Conservation (phyloP, 2,113 vertebrate genomes). For the Steatornis caripensis region DNA sequence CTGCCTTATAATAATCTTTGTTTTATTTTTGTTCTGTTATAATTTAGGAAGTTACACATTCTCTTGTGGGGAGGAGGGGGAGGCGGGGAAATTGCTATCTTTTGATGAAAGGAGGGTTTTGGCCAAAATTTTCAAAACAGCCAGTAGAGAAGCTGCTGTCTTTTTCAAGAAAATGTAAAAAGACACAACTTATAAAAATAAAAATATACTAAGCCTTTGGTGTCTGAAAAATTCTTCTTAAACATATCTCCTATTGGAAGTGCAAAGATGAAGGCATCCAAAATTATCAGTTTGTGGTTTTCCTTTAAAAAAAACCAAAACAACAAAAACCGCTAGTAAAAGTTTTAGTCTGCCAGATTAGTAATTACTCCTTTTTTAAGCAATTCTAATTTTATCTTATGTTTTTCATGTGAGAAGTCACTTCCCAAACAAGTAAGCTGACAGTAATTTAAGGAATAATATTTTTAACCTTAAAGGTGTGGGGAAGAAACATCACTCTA, state of each 20-base stretch:
- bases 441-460: neutral
- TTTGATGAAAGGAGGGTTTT: neutral
- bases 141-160: neutral
- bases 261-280: neutral
- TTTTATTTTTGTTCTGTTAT: neutral
- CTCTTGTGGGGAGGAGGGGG: neutral
- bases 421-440: neutral
- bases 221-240: neutral
- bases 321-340: no score
- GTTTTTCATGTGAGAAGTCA: neutral
- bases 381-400: neutral
- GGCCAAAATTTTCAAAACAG: neutral
- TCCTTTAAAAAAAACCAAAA: neutral
- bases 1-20: neutral
- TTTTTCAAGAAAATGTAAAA: neutral
- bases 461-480: neutral
- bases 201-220: rapidly evolving
- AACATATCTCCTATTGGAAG: neutral
- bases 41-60: neutral
- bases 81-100: no score
- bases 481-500: neutral
- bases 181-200: neutral
- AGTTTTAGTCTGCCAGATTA: neutral
- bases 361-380: neutral
- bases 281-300: neutral